Evolutionary conservation across 2,888 invertebrate species (phyloP).

Genomic region (Frankliniella intonsa): DNA sequence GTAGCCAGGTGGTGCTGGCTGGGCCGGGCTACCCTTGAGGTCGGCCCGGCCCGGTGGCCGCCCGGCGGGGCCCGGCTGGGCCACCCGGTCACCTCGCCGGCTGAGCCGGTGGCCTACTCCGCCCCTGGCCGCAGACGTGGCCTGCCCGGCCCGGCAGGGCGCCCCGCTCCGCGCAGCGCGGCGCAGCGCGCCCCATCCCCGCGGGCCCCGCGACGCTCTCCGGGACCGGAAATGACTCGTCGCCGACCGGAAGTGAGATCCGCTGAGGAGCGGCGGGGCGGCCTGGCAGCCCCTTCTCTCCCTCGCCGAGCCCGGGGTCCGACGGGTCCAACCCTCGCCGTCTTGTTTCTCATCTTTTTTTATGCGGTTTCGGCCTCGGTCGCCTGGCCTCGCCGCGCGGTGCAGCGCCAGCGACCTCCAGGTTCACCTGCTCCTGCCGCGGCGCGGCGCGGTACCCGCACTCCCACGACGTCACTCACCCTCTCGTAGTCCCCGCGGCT

Average conservation of each 20-base stretch:
- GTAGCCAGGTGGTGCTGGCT: neutral
- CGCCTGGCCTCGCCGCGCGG: too few species aligned
- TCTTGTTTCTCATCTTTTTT: neutral
- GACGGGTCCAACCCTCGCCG: neutral
- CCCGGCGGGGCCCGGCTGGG: neutral
- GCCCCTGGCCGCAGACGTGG: neutral
- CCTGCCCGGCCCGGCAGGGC: neutral
- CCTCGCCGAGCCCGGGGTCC: neutral
- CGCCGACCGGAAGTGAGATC: neutral
- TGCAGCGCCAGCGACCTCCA: too few species aligned
- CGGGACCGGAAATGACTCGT: conserved; percentile 12
- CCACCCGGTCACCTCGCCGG: neutral
- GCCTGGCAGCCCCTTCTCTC: too few species aligned
- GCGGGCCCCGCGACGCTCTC: neutral
- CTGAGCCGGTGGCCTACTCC: neutral
- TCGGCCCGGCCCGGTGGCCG: neutral
- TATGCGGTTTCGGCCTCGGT: neutral
- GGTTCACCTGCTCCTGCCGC: too few species aligned
- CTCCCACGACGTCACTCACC: too few species aligned
- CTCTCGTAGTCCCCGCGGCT: too few species aligned
- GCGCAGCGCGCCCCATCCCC: neutral
- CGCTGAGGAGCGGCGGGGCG: neutral
- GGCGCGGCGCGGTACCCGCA: too few species aligned
- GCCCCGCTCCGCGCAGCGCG: neutral
- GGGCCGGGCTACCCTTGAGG: neutral